Evolutionary conservation across 1,140 invertebrate genomes (phyloP).

Genomic region (Scylla paramamosain): DNA sequence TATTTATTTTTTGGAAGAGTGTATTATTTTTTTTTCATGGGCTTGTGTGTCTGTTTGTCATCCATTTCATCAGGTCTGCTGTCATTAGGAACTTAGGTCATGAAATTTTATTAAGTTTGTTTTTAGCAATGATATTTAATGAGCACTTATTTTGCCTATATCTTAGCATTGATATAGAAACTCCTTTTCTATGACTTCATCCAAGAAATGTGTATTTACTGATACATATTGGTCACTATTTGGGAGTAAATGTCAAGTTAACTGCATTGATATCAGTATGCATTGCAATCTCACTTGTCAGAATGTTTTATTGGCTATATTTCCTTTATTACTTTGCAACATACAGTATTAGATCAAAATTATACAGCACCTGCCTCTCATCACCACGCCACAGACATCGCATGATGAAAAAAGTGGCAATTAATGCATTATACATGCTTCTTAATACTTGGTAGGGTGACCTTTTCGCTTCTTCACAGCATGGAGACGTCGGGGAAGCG

Average conservation of each 20-base stretch:
- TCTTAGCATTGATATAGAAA: constrained; percentile 66
- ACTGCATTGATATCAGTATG: no score
- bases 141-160: constrained; percentile 71
- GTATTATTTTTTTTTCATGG: constrained; percentile 56
- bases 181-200: constrained; percentile 70
- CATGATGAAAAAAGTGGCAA: no score
- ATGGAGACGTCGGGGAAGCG: constrained; percentile 47
- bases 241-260: no score
- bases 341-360: not conserved
- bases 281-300: no score
- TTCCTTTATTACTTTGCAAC: no score
- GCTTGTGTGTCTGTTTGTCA: constrained; percentile 40
- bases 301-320: no score
- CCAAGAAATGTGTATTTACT: constrained; percentile 13
- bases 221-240: no score
- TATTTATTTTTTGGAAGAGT: not conserved
- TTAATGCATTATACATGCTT: no score
- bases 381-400: no score
- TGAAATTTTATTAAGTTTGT: constrained; percentile 69
- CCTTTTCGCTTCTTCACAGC: not conserved
- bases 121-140: constrained; percentile 72
- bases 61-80: constrained; percentile 45
- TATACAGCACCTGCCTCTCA: not conserved
- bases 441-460: no score
- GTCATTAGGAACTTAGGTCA: constrained; percentile 50